phyloP scores from a whole-genome alignment of 2,113 vertebrate genomes.

The Forbesichthys papilliferus region DNA sequence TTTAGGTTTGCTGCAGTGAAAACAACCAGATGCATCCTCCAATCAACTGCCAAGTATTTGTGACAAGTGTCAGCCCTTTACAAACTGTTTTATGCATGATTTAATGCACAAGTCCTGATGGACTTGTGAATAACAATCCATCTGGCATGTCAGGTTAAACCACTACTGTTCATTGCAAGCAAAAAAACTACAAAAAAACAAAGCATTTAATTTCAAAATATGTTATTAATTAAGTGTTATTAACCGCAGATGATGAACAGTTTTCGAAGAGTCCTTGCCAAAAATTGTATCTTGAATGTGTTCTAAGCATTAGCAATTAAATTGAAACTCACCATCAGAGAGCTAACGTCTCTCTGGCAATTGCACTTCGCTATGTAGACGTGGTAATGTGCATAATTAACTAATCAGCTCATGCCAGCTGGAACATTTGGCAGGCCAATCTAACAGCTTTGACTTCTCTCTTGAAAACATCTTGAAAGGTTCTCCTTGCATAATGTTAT shows the following conservation, averaged over 20 bases:
- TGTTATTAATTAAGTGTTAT: constrained; percentile 18
- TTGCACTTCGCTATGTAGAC: constrained; percentile 50
- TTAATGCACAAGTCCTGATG: too few relatives aligned
- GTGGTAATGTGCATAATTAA: constrained; percentile 76
- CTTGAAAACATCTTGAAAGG: constrained; percentile 59
- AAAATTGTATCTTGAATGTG: constrained; percentile 21
- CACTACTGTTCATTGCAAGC: too few relatives aligned
- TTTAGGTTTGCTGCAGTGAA: too few relatives aligned
- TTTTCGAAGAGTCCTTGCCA: constrained; percentile 23
- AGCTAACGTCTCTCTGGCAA: constrained; percentile 40
- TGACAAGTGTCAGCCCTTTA: too few relatives aligned
- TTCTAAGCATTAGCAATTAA: constrained; percentile 33
- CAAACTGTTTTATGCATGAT: too few relatives aligned
- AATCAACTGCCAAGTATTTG: too few relatives aligned
- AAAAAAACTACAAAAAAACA: too few relatives aligned
- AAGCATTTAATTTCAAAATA: too few relatives aligned
- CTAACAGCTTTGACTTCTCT: constrained; percentile 51
- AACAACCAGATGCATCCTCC: too few relatives aligned
- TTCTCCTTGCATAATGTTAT: constrained; percentile 45
- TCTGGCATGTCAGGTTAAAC: too few relatives aligned
- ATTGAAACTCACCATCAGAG: constrained; percentile 36
- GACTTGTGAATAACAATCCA: too few relatives aligned
- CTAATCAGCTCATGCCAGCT: constrained; percentile 72
- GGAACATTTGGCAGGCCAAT: constrained; percentile 63
- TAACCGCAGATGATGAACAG: constrained; percentile 5